These are phyloP conservation scores for Cygnus atratus DNA, from an alignment of 2,113 vertebrate species.

Conservation along the genomic window DNA sequence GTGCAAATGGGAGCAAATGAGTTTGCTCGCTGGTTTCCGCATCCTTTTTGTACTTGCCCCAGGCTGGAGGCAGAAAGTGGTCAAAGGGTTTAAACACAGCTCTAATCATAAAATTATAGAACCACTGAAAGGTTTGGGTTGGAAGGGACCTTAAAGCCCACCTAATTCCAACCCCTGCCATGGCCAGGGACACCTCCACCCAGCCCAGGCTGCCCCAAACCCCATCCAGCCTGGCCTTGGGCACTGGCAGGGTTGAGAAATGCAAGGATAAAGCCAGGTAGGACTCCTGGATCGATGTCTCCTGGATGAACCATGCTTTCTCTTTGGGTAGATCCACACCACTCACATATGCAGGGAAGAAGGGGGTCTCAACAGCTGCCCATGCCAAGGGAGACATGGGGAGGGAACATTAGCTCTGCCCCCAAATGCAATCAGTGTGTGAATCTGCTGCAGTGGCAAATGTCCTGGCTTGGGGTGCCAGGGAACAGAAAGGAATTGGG, in stretches of 20 bases:
- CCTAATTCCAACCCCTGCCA: not conserved
- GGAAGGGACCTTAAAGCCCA: not conserved
- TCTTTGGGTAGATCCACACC: not conserved
- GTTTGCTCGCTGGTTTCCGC: not conserved
- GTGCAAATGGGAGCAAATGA: not conserved
- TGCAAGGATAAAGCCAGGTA: not conserved
- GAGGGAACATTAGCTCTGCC: not conserved
- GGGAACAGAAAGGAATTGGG: not conserved
- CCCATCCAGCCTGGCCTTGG: no score
- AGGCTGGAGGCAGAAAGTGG: not conserved
- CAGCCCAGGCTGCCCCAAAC: not conserved
- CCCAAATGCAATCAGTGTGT: accelerated
- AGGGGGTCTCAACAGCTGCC: not conserved
- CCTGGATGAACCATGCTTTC: accelerated
- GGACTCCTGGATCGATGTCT: no score
- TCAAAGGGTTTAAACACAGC: not conserved
- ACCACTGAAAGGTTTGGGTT: not conserved
- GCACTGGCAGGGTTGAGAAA: no score
- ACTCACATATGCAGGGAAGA: not conserved
- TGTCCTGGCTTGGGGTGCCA: not conserved
- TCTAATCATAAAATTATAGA: not conserved
- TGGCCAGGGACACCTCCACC: not conserved
- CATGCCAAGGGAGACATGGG: not conserved
- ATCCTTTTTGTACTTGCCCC: not conserved
- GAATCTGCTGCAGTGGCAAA: not conserved